Conservation (phyloP, 2,888 invertebrate species). For the Trachelus stipa region DNA sequence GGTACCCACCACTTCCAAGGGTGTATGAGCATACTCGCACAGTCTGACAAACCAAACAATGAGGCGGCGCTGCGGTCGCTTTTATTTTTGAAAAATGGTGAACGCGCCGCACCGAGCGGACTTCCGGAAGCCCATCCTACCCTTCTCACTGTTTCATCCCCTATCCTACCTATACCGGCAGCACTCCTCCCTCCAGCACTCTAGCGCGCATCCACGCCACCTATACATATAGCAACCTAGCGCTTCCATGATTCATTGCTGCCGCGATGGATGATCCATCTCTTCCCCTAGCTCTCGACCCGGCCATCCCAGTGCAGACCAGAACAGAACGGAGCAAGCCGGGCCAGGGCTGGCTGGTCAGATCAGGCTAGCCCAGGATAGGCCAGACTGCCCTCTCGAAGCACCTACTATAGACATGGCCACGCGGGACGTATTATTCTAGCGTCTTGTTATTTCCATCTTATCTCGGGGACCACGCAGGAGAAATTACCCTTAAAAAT, state of each 20-base stretch:
- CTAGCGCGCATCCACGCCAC: constrained; percentile 58
- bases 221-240: constrained; percentile 46
- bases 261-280: constrained; percentile 66
- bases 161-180: constrained; percentile 70
- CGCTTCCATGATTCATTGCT: constrained; percentile 64
- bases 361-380: neutral
- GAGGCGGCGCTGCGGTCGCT: constrained; percentile 54
- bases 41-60: constrained; percentile 56
- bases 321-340: constrained; percentile 30
- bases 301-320: neutral
- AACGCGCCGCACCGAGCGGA: constrained; percentile 53
- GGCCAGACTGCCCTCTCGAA: constrained; percentile 17
- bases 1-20: neutral
- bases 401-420: constrained; percentile 6
- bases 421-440: constrained; percentile 44
- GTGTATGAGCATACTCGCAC: constrained; percentile 10
- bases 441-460: constrained; percentile 44
- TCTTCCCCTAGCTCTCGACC: constrained; percentile 52
- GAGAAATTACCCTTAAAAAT: constrained; percentile 28
- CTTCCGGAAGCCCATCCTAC: constrained; percentile 56
- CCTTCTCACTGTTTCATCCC: constrained; percentile 64
- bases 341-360: constrained; percentile 26
- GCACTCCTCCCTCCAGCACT: constrained; percentile 72
- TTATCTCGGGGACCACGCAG: constrained; percentile 27
- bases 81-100: constrained; percentile 65